Conservation (phyloP, 2,113 vertebrate species). For the Scortum barcoo region DNA sequence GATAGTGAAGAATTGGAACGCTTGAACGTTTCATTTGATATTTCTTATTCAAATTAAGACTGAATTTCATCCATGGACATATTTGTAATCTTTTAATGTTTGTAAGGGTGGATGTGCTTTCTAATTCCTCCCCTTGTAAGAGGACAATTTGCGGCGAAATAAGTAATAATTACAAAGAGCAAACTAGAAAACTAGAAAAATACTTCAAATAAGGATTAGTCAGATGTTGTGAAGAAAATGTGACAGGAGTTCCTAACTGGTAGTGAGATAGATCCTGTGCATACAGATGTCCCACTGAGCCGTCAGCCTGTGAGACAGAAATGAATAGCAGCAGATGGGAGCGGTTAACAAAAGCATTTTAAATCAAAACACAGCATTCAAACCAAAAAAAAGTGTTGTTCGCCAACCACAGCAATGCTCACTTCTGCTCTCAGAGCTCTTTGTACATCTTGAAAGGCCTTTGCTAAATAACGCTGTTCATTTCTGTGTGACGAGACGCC, state of each 20-base stretch:
- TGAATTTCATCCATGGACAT: background rate
- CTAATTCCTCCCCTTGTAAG: background rate
- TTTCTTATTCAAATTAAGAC: background rate
- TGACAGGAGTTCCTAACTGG: background rate
- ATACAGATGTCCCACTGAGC: background rate
- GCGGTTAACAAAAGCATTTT: background rate
- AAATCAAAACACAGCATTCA: background rate
- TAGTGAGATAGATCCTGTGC: background rate
- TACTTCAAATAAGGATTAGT: background rate
- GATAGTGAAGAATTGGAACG: background rate
- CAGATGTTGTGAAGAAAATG: background rate
- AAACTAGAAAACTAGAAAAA: background rate
- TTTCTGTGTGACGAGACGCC: background rate
- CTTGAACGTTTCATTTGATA: background rate
- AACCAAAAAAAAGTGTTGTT: background rate
- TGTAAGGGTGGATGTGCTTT: background rate
- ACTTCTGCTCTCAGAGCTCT: background rate
- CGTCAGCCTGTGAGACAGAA: background rate
- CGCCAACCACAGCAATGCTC: background rate
- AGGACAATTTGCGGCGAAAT: background rate
- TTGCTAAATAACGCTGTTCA: background rate
- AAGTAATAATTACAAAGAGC: background rate
- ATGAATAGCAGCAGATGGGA: slow-evolving; percentile 2
- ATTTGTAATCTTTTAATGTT: background rate
- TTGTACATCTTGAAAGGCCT: background rate